These are phyloP conservation scores for Agriopis leucophaearia DNA, from an alignment of 2,888 invertebrate species.

Conservation along the genomic window DNA sequence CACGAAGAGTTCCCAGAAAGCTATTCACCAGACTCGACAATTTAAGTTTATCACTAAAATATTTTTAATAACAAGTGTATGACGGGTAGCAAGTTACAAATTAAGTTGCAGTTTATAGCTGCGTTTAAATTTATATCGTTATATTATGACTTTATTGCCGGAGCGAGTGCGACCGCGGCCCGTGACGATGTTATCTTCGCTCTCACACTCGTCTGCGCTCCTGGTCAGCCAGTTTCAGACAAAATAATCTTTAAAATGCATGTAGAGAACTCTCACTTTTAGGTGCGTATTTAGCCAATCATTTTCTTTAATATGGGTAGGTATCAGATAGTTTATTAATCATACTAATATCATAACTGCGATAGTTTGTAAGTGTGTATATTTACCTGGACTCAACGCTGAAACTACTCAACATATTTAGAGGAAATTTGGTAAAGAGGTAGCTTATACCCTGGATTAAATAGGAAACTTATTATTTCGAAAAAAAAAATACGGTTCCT, in stretches of 20 bases:
- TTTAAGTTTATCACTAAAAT: constrained; percentile 27
- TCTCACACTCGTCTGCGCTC: constrained; percentile 16
- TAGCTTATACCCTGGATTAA: too few species aligned
- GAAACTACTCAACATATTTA: too few species aligned
- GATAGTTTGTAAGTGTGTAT: too few species aligned
- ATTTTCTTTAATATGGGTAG: too few species aligned
- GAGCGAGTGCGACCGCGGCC: constrained; percentile 22
- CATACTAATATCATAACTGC: too few species aligned
- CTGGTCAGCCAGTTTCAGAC: constrained; percentile 11
- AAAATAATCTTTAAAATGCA: not conserved
- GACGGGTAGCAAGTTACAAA: constrained; percentile 32
- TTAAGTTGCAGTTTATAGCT: constrained; percentile 34
- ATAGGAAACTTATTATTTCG: too few species aligned
- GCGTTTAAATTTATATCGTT: constrained; percentile 37
- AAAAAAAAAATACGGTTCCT: too few species aligned
- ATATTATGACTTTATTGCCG: constrained; percentile 32
- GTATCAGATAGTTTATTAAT: too few species aligned
- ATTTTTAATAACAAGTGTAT: constrained; percentile 34
- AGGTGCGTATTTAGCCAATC: too few species aligned
- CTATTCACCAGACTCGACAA: constrained; percentile 28
- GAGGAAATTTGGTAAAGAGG: too few species aligned
- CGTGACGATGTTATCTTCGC: constrained; percentile 31
- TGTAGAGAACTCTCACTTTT: not conserved
- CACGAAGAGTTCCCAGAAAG: constrained; percentile 9
- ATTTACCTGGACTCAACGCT: too few species aligned